A percentile compares a stretch with the other conserved stretches of the same genome.
phyloP scores from a whole-genome alignment of 92 coral and sea anemone species.

The Zoanthus sansibaricus region DNA sequence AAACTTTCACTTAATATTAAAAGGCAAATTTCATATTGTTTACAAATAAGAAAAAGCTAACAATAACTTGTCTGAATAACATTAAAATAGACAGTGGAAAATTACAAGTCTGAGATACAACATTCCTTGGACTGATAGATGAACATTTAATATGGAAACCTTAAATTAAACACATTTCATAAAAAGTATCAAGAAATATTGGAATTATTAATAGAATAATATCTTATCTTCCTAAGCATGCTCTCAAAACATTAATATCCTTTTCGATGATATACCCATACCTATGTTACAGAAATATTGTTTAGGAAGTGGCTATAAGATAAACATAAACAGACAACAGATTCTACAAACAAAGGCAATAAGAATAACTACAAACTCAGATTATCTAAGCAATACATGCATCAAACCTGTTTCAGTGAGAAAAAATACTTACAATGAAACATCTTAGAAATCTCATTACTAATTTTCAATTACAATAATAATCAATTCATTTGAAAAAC shows the following conservation, averaged over 20 bases:
- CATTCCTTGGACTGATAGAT: conserved; percentile 13
- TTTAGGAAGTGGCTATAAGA: background rate
- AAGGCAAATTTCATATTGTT: conserved; percentile 10
- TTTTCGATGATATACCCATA: conserved; percentile 21
- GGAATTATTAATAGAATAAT: background rate
- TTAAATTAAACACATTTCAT: conserved; percentile 22
- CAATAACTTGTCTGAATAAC: background rate
- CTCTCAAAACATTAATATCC: background rate
- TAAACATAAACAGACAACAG: background rate
- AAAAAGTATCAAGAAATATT: conserved; percentile 9
- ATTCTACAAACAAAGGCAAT: conserved; percentile 6
- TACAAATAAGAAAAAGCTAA: conserved; percentile 14
- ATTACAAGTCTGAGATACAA: conserved; percentile 8
- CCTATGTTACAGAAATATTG: conserved; percentile 5
- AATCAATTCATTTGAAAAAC: background rate
- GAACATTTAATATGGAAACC: conserved; percentile 13
- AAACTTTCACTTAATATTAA: conserved; percentile 1
- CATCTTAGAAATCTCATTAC: conserved; percentile 6
- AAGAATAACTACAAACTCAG: conserved; percentile 9
- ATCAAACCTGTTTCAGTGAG: background rate
- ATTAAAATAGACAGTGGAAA: conserved; percentile 21
- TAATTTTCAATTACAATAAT: background rate
- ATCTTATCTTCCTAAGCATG: conserved; percentile 14
- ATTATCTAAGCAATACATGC: background rate
- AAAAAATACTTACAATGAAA: background rate